A percentile compares a stretch with the other conserved stretches of the same genome.
Conservation (phyloP, 2,888 invertebrate species). For the Plutella xylostella region DNA sequence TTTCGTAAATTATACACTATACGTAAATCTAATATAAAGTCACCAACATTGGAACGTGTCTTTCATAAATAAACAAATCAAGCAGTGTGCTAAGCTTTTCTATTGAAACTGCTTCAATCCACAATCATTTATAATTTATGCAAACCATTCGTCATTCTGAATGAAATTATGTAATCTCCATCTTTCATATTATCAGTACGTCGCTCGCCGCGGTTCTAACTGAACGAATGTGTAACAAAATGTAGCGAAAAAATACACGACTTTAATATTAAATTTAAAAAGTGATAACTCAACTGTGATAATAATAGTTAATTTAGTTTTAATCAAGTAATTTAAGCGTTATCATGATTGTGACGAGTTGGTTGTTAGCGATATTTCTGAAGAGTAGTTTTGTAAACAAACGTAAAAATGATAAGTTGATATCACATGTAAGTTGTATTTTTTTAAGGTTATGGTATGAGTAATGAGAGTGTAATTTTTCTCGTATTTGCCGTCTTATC, state of each 20-base stretch:
- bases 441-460: not conserved
- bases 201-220: not conserved
- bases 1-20: too few species aligned
- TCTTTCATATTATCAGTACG: too few species aligned
- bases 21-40: too few species aligned
- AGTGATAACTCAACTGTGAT: slow-evolving; percentile 7
- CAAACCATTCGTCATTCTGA: too few species aligned
- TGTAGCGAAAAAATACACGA: not conserved
- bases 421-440: slow-evolving; percentile 27
- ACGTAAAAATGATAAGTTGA: slow-evolving; percentile 25
- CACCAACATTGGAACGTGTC: too few species aligned
- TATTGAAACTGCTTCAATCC: too few species aligned
- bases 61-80: too few species aligned
- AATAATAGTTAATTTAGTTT: slow-evolving; percentile 5
- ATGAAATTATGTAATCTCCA: too few species aligned
- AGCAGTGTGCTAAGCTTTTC: too few species aligned
- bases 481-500: too few species aligned
- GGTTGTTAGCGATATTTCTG: slow-evolving; percentile 34
- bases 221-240: not conserved
- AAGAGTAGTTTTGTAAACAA: slow-evolving; percentile 29
- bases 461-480: not conserved
- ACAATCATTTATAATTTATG: too few species aligned
- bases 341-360: slow-evolving; percentile 53
- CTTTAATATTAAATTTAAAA: not conserved
- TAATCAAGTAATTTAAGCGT: slow-evolving; percentile 14